phyloP scores from a whole-genome alignment of 2,113 vertebrate species.

The Poecilia latipinna region DNA sequence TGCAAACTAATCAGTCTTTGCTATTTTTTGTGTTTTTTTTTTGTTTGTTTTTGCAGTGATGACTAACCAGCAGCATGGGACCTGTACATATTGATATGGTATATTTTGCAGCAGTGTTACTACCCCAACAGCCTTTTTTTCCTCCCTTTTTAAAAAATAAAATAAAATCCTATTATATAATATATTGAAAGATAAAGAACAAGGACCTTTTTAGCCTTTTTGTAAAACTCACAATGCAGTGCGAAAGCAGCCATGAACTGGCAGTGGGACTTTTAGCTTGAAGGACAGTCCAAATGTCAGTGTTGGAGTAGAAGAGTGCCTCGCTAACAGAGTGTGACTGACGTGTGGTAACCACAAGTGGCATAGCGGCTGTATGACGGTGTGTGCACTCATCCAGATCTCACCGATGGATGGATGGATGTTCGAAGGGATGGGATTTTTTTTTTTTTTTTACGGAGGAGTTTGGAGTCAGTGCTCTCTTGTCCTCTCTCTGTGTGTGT shows the following conservation, averaged over 20 bases:
- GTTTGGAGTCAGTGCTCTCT: slow-evolving; percentile 62
- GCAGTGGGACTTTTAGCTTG: slow-evolving; percentile 41
- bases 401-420: slow-evolving; percentile 19
- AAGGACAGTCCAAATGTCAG: slow-evolving; percentile 54
- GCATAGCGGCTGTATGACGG: slow-evolving; percentile 42
- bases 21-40: slow-evolving; percentile 68
- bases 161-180: slow-evolving; percentile 88
- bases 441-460: slow-evolving; percentile 30
- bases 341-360: slow-evolving; percentile 23
- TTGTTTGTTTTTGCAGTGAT: slow-evolving; percentile 87
- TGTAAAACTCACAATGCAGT: slow-evolving; percentile 35
- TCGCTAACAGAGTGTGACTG: slow-evolving; percentile 64
- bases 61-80: slow-evolving; percentile 81
- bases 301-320: slow-evolving; percentile 49
- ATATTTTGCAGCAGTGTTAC: slow-evolving; percentile 84
- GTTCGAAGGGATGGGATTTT: slow-evolving; percentile 42
- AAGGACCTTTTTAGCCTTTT: slow-evolving; percentile 43
- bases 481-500: slow-evolving; percentile 70
- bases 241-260: slow-evolving; percentile 35
- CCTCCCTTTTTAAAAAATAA: slow-evolving; percentile 81
- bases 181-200: slow-evolving; percentile 85
- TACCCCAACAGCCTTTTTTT: slow-evolving; percentile 66
- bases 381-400: slow-evolving; percentile 42
- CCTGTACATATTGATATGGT: slow-evolving; percentile 90
- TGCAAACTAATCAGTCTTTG: slow-evolving; percentile 30